Base-by-base conservation (phyloP, 2,113 vertebrate species). In the Chinchilla lanigera region DNA sequence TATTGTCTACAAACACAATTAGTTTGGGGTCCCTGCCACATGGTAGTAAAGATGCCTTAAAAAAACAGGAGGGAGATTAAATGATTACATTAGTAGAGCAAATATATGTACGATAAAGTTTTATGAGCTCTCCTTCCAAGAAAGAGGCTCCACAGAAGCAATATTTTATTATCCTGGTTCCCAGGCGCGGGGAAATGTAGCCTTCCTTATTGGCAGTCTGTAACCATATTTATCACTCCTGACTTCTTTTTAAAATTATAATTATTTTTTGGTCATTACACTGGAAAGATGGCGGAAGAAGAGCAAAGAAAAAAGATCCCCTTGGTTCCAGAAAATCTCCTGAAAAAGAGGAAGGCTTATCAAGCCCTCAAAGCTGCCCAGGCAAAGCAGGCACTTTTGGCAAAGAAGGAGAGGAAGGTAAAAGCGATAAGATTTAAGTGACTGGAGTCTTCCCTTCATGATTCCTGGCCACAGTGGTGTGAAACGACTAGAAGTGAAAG, bases 331-430 rank as follows among this genome's bases (percentile, higher is more conserved):
- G 99, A 99, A 98, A 99, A 99, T 97, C 98, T 99, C 71, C 98
- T 99, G 96, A 99, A 99, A 97, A 99, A 98, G 98, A 99, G 99
- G 94, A 99, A 99, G 95, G 97, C 98, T 0, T 99, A 99, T 90
- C 99, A 99, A 98, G 99, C 99, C 1, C 99, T 99, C 73, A 99
- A 99, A 98, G 99, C 99, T 33, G 99, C 99, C 7, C 99, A 99
- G 86, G 99, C 99, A 67, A 99, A 99, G 97, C 98, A 99, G 41
- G 99, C 99, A 0, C 98, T 99, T 47, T 98, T 99, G 22, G 98
- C 99, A 86, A 99, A 99, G 97, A 99, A 98, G 89, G 99, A 99
- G 14, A 98, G 98, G 44, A 99, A 97, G 78, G 99, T 99, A 26
- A 99, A 99, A 44, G 97, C 99, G 8, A 73, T 99, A 26, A 99